Evolutionary conservation across 2,113 vertebrate species (phyloP), one percentile per base, ranked within the genome.

Genomic region (Onychorhynchus coronatus): DNA sequence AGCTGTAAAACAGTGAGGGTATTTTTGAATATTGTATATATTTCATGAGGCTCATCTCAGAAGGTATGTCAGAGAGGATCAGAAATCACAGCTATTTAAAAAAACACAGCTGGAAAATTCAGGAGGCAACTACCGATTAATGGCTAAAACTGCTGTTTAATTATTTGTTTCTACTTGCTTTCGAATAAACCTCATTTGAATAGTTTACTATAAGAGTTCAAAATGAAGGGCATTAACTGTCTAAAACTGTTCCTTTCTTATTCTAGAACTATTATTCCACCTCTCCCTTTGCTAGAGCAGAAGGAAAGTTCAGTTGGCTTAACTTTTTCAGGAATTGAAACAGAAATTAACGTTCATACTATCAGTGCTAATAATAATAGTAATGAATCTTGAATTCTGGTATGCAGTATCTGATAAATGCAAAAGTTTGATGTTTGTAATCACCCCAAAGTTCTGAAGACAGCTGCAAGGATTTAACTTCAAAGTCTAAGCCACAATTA

Each of bases 1-100:
- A 83, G 58, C 44, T 68, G 22, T 30, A 61, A 68, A 65, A 52
- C 0, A 0, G 2, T 58, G 21, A 62, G 27, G 9, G 3, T 35
- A 61, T 52, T 67, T 88, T 55, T 44, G 14, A 10, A 56, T 88
- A 68, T 9, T 68, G 53, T 27, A 41, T 28, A 1, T 21, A 58
- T 58, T 70, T 89, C 61, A 39, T 1, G 3, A 17, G 44, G 44
- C 56, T 86, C 12, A 37, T 41, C 31, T 85, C 74, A 68, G 27
- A 59, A 68, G 24, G 3, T 56, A 80, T 31, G 77, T 70, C 39
- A 73, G 56, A 85, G 19, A 37, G 6, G 27, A 89, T 52, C 14
- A 78, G 41, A 68, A 88, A 85, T 75, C 7, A 3, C 44, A 94
- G 25, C 12, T 46, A 63, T 63, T 84, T 35, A 50, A 58, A 88